Base-by-base conservation (phyloP, 2,888 invertebrate species). In the Acleris sparsana region DNA sequence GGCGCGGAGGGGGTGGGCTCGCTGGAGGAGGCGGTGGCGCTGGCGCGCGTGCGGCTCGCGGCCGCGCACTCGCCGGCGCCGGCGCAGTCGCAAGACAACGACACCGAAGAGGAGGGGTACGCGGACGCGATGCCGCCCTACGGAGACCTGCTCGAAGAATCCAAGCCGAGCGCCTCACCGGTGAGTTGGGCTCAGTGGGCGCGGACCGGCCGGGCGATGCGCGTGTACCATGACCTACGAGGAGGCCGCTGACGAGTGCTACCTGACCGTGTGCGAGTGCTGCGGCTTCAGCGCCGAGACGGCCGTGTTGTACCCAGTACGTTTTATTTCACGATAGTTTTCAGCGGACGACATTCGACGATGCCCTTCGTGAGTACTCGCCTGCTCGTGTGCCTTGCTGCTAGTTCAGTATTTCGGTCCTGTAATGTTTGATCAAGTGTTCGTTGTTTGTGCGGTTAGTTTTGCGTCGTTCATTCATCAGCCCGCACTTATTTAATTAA, bases 201-300 rank as follows among this genome's bases (percentile, higher is more conserved):
- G 79, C 76, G 77, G 80, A 79, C 75, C 75, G 78, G 76, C 79
- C 87, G 88, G 73, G 84, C 85, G 85, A 87, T 88, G 91, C 92
- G 90, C 89, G 89, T 89, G 91, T 89, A 90, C 87, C 87, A 91
- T 91, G 92, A 90, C 89, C 91, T 89, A 90, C 88, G 92, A 90
- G 83, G 88, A 88, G 84, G 79, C 86, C 75, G 87, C 80, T 74
- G 92, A 93, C 84, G 88, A 90, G 83, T 86, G 88, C 82, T 89
- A 89, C 82, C 85, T 89, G 73, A 86, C 87, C 71, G 92, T 92
- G 84, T 93, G 93, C 87, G 92, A 93, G 82, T 93, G 93, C 82
- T 93, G 93, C 85, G 93, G 93, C 75, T 93, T 92, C 89, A 92
- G 88, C 90, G 82, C 88, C 55, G 92, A 93, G 87, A 92, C 93